phyloP scores from a whole-genome alignment of 2,888 invertebrate genomes.

The Oscheius sp. region DNA sequence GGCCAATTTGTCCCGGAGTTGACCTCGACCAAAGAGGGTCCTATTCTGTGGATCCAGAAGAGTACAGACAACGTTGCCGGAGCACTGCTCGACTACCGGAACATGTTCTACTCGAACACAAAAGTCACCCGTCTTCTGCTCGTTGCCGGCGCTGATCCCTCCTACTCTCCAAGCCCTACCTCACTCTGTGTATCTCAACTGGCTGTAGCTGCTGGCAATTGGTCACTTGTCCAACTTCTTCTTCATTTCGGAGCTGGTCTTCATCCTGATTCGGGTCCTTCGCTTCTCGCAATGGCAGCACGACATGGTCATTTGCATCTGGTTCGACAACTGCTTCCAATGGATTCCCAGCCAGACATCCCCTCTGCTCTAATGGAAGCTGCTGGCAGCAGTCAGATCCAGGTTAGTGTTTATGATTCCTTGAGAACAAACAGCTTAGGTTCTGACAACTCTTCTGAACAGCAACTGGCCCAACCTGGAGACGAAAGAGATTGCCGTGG shows the following conservation, averaged over 20 bases:
- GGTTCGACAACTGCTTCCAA: conserved; percentile 73
- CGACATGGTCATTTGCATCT: conserved; percentile 87
- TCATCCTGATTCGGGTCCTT: conserved; percentile 78
- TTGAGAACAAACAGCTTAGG: neutral
- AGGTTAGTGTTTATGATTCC: neutral
- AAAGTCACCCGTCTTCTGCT: conserved; percentile 83
- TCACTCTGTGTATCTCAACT: conserved; percentile 84
- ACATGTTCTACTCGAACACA: conserved; percentile 38
- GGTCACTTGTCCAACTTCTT: conserved; percentile 88
- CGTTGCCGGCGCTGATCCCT: conserved; percentile 82
- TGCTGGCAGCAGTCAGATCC: conserved; percentile 80
- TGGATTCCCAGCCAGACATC: conserved; percentile 26
- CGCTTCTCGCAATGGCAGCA: conserved; percentile 84
- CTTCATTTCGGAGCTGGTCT: conserved; percentile 91
- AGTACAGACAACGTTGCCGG: conserved; percentile 31
- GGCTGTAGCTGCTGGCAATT: conserved; percentile 89
- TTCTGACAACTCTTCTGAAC: conserved; percentile 4
- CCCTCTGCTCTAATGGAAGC: conserved; percentile 23
- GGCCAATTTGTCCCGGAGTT: conserved; percentile 36
- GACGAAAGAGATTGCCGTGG: conserved; percentile 22
- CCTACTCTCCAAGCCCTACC: conserved; percentile 76
- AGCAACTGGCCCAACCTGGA: conserved; percentile 3
- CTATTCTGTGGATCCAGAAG: conserved; percentile 38
- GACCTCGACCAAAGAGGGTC: conserved; percentile 39
- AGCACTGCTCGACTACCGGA: conserved; percentile 34